Percentiles rank a stretch among this genome's conserved stretches.
phyloP scores from a whole-genome alignment of 2,888 invertebrate species.

The Rapana venosa region DNA sequence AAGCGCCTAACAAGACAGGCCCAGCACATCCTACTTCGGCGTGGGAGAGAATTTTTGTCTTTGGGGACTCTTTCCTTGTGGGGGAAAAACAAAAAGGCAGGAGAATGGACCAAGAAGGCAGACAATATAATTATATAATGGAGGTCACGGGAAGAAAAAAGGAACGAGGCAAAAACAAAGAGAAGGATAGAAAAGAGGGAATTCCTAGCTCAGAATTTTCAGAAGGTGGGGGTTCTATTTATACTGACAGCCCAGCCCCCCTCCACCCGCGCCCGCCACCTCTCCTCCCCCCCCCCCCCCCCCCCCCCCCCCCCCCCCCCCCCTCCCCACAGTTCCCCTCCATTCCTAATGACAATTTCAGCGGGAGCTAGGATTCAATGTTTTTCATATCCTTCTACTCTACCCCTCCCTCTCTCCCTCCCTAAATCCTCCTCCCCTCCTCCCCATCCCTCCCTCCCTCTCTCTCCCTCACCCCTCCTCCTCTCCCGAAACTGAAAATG shows the following conservation, averaged over 20 bases:
- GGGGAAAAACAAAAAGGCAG: too few species aligned
- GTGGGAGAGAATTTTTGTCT: too few species aligned
- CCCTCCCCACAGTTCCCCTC: neutral
- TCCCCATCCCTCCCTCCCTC: slow-evolving; percentile 30
- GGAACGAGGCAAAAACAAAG: neutral
- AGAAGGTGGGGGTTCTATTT: neutral
- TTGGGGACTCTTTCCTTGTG: too few species aligned
- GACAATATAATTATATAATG: too few species aligned
- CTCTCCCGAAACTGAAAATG: neutral
- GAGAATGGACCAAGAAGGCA: too few species aligned
- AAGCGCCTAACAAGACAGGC: too few species aligned
- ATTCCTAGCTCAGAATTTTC: neutral
- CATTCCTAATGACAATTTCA: neutral
- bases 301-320: neutral
- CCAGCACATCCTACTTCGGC: too few species aligned
- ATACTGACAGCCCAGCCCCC: neutral
- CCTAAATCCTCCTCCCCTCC: slow-evolving; percentile 34
- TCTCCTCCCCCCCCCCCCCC: neutral
- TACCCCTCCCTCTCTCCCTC: slow-evolving; percentile 11
- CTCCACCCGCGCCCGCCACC: too few species aligned
- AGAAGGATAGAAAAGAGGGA: neutral
- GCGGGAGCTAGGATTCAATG: neutral
- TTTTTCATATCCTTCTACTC: neutral
- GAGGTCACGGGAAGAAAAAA: too few species aligned
- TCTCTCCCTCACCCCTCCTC: neutral